Base-by-base conservation (phyloP, 2,113 vertebrate species). In the Siniperca chuatsi region DNA sequence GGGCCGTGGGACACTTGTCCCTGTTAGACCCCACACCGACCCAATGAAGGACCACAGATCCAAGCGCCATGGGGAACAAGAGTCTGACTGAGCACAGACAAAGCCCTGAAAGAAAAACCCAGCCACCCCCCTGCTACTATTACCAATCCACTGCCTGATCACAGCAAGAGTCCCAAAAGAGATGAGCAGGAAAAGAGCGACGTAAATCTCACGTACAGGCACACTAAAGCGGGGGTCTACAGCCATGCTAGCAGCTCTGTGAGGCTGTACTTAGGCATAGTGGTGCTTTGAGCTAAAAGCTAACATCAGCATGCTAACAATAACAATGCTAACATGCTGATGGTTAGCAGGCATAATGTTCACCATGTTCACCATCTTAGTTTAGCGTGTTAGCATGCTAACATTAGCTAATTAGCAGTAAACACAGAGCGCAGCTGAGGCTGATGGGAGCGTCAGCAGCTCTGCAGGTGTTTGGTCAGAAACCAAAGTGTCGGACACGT, bases 21-120 rank as follows among this genome's bases (percentile, higher is more conserved):
- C 82, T 16, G 48, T 81, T 29, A 81, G 91, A 93, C 94, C 93
- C 86, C 90, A 92, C 92, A 90, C 83, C 64, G 77, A 82, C 88
- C 90, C 78, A 89, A 44, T 37, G 84, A 90, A 58, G 83, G 83
- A 77, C 78, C 82, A 86, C 88, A 84, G 86, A 87, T 55, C 89
- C 70, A 12, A 89, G 66, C 42, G 21, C 67, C 35, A 65, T 68
- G 64, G 83, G 81, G 82, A 90, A 92, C 88, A 77, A 92, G 82
- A 82, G 83, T 92, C 69, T 89, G 84, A 90, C 81, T 93, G 90
- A 92, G 90, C 82, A 60, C 80, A 92, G 85, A 95, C 92, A 95
- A 94, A 93, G 89, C 54, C 87, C 84, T 83, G 74, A 87, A 79
- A 88, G 81, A 87, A 78, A 84, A 61, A 65, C 87, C 87, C 84